A percentile compares a stretch with the other conserved stretches of the same genome.
These are phyloP conservation scores for Pteruthius melanotis DNA, from an alignment of 2,113 vertebrate genomes.

Conservation along the genomic window DNA sequence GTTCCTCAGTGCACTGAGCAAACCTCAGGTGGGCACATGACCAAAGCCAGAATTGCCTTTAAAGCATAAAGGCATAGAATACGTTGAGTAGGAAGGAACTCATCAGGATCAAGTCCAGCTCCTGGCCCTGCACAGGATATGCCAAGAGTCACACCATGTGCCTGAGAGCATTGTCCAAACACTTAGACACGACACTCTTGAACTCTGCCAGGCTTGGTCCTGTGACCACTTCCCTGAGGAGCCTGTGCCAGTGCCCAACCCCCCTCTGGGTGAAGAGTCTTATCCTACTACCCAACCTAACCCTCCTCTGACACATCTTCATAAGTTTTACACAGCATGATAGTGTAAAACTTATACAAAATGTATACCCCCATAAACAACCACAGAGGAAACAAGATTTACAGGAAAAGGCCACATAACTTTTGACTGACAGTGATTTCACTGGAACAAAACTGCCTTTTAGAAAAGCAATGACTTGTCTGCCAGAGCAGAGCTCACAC, in stretches of 20 bases:
- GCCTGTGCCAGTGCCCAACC: neutral
- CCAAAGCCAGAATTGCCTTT: neutral
- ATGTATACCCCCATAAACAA: neutral
- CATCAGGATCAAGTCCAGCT: neutral
- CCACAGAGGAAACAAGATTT: neutral
- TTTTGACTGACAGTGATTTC: neutral
- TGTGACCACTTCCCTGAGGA: neutral
- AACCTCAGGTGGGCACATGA: neutral
- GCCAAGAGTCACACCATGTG: neutral
- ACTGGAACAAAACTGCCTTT: neutral
- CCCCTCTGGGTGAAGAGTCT: neutral
- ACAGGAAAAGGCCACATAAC: neutral
- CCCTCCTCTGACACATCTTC: neutral
- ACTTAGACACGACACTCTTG: neutral
- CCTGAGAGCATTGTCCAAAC: neutral
- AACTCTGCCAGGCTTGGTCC: neutral
- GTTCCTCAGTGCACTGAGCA: neutral
- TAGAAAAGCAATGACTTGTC: neutral
- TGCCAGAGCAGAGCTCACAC: neutral
- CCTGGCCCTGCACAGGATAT: neutral
- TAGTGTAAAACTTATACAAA: neutral
- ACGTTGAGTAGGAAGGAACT: neutral
- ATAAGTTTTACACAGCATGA: rapidly evolving
- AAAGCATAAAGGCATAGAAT: neutral
- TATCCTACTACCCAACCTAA: neutral